phyloP scores from a whole-genome alignment of 2,888 invertebrate species.

The Sphaeridia pumilis region DNA sequence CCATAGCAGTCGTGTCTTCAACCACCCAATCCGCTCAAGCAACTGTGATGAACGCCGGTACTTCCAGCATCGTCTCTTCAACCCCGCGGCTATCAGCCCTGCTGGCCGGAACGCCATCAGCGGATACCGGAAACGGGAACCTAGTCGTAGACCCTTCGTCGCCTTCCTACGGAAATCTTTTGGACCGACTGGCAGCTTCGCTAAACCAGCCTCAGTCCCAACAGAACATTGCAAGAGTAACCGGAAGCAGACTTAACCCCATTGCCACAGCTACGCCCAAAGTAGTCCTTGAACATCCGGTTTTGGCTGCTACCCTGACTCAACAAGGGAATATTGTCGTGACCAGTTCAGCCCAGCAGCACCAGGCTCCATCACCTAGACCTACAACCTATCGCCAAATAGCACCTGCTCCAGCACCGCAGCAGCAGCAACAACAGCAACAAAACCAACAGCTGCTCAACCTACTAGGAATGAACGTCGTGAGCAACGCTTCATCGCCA shows the following conservation, averaged over 20 bases:
- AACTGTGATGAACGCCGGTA: constrained; percentile 9
- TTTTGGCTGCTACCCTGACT: constrained; percentile 29
- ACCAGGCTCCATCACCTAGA: constrained; percentile 9
- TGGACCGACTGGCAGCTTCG: constrained; percentile 32
- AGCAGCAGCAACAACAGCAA: constrained; percentile 11
- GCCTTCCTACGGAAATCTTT: constrained; percentile 25
- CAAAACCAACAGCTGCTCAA: constrained; percentile 28
- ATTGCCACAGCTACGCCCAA: constrained; percentile 32
- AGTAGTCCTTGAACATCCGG: constrained; percentile 30
- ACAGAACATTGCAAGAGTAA: neutral
- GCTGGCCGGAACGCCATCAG: constrained; percentile 50
- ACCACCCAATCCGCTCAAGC: constrained; percentile 11
- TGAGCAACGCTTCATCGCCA: constrained; percentile 13
- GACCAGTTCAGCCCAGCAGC: constrained; percentile 3
- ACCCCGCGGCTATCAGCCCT: constrained; percentile 50
- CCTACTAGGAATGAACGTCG: constrained; percentile 22
- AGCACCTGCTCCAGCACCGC: constrained; percentile 30
- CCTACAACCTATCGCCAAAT: constrained; percentile 31
- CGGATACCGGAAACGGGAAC: constrained; percentile 46
- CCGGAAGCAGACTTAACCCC: constrained; percentile 25
- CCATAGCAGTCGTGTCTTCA: constrained; percentile 19
- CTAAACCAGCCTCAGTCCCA: constrained; percentile 16
- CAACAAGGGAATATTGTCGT: constrained; percentile 14
- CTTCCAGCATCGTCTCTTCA: constrained; percentile 37
- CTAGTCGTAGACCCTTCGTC: constrained; percentile 10